Percentiles rank a stretch among this genome's conserved stretches.
These are phyloP conservation scores for Nemotelus nigrinus DNA, from an alignment of 2,888 invertebrate genomes.

Conservation along the genomic window DNA sequence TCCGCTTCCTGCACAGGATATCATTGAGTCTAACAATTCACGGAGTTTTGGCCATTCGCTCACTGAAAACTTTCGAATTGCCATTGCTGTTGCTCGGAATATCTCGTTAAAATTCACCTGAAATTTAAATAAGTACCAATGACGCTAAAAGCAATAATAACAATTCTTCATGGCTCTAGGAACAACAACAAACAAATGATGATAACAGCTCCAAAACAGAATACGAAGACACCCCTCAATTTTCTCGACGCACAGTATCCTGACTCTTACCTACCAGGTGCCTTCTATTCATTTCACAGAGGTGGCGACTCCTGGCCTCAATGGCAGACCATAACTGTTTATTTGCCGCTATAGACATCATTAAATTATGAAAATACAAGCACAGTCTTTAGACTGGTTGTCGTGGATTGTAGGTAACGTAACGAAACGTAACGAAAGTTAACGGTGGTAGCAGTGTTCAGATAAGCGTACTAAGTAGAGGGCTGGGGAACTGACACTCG, in stretches of 20 bases:
- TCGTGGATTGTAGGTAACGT: neutral
- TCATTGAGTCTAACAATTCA: no score
- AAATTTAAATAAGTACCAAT: neutral
- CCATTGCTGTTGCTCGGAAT: neutral
- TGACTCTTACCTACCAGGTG: constrained; percentile 10
- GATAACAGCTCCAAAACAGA: neutral
- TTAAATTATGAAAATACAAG: constrained; percentile 44
- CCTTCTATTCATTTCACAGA: neutral
- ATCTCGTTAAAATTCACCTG: constrained; percentile 23
- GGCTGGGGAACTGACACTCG: neutral
- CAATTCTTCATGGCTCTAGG: neutral
- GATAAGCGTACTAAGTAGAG: constrained; percentile 2
- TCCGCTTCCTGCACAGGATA: no score
- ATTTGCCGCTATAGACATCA: constrained; percentile 40
- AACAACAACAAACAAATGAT: neutral
- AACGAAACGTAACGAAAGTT: no score
- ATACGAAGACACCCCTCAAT: constrained; percentile 7
- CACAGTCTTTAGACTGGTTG: constrained; percentile 17
- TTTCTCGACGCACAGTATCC: neutral
- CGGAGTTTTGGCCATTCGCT: no score
- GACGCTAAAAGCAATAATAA: constrained; percentile 11
- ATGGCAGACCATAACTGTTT: constrained; percentile 39
- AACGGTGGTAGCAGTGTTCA: neutral
- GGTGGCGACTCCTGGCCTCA: constrained; percentile 32
- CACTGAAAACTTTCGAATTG: no score